phyloP scores from a whole-genome alignment of 2,797 vertebrate genomes.

The Scleropages formosus region DNA sequence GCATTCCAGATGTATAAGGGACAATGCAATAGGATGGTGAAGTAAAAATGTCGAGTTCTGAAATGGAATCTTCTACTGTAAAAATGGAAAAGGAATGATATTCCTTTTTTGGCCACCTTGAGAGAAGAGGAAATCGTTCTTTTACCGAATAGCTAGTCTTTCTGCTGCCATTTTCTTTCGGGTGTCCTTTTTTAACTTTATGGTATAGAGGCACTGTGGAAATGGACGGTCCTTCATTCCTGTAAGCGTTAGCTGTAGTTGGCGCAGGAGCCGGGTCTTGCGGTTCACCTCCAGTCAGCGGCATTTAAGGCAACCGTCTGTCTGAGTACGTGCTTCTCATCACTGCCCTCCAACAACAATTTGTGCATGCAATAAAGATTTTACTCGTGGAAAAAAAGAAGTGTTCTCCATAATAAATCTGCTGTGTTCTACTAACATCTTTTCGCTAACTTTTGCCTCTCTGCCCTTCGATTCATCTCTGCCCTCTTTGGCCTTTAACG shows the following conservation, averaged over 20 bases:
- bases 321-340: slow-evolving; percentile 61
- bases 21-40: slow-evolving; percentile 53
- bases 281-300: too few species aligned
- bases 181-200: slow-evolving; percentile 14
- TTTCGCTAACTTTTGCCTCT: not conserved
- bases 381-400: slow-evolving; percentile 62
- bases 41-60: not conserved
- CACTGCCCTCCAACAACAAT: slow-evolving; percentile 62
- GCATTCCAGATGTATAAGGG: slow-evolving; percentile 52
- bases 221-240: slow-evolving; percentile 9
- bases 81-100: not conserved
- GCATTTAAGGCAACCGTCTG: slow-evolving; percentile 48
- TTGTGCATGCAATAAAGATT: slow-evolving; percentile 80
- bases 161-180: not conserved
- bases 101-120: not conserved
- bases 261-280: too few species aligned
- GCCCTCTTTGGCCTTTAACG: not conserved
- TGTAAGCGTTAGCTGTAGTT: slow-evolving; percentile 5
- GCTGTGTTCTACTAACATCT: slow-evolving; percentile 19
- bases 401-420: slow-evolving; percentile 47
- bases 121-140: not conserved
- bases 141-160: not conserved
- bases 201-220: slow-evolving; percentile 8
- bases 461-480: not conserved
- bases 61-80: slow-evolving; percentile 20